phyloP scores from a whole-genome alignment of 2,888 invertebrate genomes.

The Lasioglossum oenotherae region DNA sequence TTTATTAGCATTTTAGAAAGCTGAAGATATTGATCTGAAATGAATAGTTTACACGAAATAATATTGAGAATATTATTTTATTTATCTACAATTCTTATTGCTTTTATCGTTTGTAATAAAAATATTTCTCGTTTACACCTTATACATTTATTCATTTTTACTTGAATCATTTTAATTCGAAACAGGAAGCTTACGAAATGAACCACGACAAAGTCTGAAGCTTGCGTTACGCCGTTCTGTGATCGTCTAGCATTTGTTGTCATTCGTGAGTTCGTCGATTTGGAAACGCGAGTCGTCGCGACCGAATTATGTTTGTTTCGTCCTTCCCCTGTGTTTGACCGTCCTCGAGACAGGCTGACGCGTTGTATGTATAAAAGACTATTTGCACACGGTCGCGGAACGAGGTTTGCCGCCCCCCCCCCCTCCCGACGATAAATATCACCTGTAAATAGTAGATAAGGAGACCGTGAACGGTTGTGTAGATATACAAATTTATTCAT shows the following conservation, averaged over 20 bases:
- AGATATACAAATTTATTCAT: conserved; percentile 51
- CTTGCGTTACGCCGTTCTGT: not conserved
- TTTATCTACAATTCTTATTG: too few species aligned
- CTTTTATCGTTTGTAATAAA: too few species aligned
- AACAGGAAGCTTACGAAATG: not conserved
- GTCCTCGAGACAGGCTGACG: conserved; percentile 19
- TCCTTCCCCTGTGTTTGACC: not conserved
- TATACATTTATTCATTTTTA: too few species aligned
- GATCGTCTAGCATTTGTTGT: not conserved
- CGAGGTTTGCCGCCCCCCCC: conserved; percentile 15
- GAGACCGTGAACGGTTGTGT: conserved; percentile 32
- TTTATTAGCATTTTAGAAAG: too few species aligned
- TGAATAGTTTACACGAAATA: too few species aligned
- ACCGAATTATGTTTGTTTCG: not conserved
- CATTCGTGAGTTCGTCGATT: not conserved
- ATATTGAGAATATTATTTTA: too few species aligned
- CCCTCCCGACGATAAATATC: conserved; percentile 30
- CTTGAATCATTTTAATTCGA: too few species aligned
- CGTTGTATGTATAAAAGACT: conserved; percentile 61
- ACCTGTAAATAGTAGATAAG: conserved; percentile 66
- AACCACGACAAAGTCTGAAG: not conserved
- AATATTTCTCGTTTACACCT: too few species aligned
- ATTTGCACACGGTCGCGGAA: conserved; percentile 47
- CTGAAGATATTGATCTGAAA: too few species aligned
- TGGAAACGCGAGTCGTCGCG: not conserved